phyloP scores from a whole-genome alignment of 2,113 vertebrate species.

The Proterorhinus semilunaris region DNA sequence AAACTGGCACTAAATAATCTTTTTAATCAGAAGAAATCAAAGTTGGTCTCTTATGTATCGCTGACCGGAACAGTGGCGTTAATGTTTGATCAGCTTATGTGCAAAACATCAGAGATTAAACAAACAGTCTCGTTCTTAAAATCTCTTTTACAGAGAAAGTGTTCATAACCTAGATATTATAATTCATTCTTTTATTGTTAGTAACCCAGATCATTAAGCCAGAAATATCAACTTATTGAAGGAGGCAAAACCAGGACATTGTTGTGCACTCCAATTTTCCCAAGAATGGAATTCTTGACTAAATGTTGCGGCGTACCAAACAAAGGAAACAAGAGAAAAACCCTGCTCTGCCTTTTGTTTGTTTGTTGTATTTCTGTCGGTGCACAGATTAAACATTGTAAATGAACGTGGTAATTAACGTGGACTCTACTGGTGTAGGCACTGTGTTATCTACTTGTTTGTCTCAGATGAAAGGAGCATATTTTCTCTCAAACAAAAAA shows the following conservation, averaged over 20 bases:
- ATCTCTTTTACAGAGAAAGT: constrained; percentile 28
- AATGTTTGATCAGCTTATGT: constrained; percentile 59
- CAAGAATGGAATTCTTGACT: constrained; percentile 49
- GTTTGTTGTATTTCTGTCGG: constrained; percentile 73
- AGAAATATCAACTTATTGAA: constrained; percentile 62
- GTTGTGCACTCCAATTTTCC: constrained; percentile 62
- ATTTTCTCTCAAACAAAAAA: constrained; percentile 68
- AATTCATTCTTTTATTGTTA: constrained; percentile 61
- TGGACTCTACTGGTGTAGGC: constrained; percentile 56
- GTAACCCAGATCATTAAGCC: constrained; percentile 70
- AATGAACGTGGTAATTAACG: constrained; percentile 76
- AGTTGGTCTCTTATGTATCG: constrained; percentile 43
- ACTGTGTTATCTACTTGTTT: constrained; percentile 70
- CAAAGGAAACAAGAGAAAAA: constrained; percentile 71
- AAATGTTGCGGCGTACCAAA: constrained; percentile 59
- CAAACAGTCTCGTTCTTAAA: constrained; percentile 7
- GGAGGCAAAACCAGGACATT: constrained; percentile 64
- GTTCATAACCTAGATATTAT: constrained; percentile 61
- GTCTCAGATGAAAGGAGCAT: constrained; percentile 77
- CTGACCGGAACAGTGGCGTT: constrained; percentile 48
- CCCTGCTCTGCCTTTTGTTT: constrained; percentile 70
- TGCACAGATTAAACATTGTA: constrained; percentile 71
- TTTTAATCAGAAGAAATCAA: constrained; percentile 25
- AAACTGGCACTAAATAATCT: constrained; percentile 12
- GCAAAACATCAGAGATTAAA: constrained; percentile 36